Conservation (phyloP, 2,113 vertebrate genomes). For the Mesoclemmys tuberculata region DNA sequence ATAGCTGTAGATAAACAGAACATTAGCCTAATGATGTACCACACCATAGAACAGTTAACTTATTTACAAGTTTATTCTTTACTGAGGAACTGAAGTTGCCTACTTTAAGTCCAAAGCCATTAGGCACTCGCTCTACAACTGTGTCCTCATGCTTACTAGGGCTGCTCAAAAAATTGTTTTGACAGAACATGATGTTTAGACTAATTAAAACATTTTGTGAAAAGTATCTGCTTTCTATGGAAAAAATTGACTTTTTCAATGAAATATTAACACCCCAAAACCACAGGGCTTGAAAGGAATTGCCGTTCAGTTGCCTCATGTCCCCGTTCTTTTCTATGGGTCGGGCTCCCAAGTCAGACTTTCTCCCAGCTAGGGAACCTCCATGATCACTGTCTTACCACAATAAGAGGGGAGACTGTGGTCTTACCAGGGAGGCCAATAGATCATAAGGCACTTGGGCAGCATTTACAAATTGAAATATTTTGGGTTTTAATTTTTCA, state of each 20-base stretch:
- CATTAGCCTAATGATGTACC: neutral
- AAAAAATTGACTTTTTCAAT: neutral
- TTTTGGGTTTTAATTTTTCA: neutral
- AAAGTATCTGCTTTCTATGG: neutral
- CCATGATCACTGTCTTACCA: neutral
- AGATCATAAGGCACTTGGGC: neutral
- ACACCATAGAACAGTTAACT: neutral
- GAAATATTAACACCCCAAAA: neutral
- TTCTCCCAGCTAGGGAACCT: neutral
- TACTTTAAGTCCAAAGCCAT: neutral
- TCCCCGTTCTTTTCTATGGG: neutral
- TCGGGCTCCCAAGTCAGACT: neutral
- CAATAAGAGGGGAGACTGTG: neutral
- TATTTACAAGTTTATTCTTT: neutral
- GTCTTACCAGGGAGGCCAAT: neutral
- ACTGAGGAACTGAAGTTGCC: neutral
- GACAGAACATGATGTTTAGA: neutral
- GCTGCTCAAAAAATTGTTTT: neutral
- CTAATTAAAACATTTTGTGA: neutral
- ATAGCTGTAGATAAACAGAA: neutral
- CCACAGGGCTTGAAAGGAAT: too few relatives aligned
- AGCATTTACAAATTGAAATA: neutral
- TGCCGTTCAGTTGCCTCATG: neutral
- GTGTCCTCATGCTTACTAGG: neutral
- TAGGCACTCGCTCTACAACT: neutral